These are phyloP conservation scores for Plecotus auritus DNA, from an alignment of 2,113 vertebrate genomes.

Conservation along the genomic window DNA sequence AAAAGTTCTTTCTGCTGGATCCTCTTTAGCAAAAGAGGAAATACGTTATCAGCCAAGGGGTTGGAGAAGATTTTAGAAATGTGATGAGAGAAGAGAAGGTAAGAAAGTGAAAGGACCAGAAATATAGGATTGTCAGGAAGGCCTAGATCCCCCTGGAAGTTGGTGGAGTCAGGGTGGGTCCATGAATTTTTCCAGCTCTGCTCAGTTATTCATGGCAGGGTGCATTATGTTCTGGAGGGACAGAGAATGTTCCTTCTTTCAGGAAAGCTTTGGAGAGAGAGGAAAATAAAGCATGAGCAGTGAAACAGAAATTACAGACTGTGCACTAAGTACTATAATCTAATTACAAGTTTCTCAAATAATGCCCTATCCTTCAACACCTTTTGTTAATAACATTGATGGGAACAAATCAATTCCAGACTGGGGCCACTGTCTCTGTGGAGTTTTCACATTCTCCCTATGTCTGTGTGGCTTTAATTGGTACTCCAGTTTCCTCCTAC, in stretches of 20 bases:
- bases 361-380: neutral
- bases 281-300: neutral
- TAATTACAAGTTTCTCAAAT: neutral
- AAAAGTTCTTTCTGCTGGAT: neutral
- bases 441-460: neutral
- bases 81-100: neutral
- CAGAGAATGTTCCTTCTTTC: neutral
- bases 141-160: neutral
- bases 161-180: neutral
- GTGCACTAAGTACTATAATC: neutral
- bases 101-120: neutral
- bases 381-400: neutral
- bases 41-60: neutral
- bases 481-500: neutral
- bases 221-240: rapidly evolving
- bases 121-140: neutral
- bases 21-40: neutral
- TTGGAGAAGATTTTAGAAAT: neutral
- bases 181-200: neutral
- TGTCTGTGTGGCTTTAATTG: too few species aligned
- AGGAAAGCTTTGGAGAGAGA: neutral
- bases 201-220: neutral
- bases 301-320: neutral
- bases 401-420: neutral
- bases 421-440: neutral